Conservation (phyloP, 2,797 vertebrate species). For the Rhinogobio ventralis region DNA sequence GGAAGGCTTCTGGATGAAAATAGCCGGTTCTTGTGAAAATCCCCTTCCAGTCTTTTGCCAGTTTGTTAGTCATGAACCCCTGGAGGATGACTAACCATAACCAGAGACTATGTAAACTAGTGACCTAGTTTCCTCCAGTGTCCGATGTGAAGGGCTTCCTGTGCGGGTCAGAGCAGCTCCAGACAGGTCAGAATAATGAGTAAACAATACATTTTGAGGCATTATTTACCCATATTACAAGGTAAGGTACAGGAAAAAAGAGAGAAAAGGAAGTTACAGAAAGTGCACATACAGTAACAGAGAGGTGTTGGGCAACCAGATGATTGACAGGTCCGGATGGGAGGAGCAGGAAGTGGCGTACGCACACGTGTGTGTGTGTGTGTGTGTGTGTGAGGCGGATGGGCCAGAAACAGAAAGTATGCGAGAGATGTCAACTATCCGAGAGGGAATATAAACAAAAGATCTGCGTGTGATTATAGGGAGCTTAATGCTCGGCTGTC, state of each 20-base stretch:
- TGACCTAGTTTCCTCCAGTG: background rate
- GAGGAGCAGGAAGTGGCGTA: constrained; percentile 55
- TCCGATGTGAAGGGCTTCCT: background rate
- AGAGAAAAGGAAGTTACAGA: background rate
- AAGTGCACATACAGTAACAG: background rate
- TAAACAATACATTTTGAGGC: background rate
- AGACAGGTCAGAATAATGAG: background rate
- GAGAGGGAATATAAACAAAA: background rate
- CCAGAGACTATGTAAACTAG: background rate
- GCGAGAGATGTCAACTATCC: background rate
- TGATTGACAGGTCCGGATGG: constrained; percentile 49
- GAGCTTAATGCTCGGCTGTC: background rate
- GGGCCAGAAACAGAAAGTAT: background rate
- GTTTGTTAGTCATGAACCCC: constrained; percentile 2
- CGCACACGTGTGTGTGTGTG: background rate
- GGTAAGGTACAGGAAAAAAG: background rate
- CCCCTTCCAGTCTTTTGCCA: constrained; percentile 4
- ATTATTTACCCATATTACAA: background rate
- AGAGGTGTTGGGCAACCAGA: constrained; percentile 50
- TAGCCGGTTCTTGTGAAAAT: background rate
- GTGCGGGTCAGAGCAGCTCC: background rate
- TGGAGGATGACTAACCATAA: constrained; percentile 16
- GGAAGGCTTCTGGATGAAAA: constrained; percentile 11
- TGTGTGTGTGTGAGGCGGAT: background rate
- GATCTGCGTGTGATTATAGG: constrained; percentile 16